A percentile compares a stretch with the other conserved stretches of the same genome.
phyloP scores from a whole-genome alignment of 2,113 vertebrate species.

The Alexandromys fortis region DNA sequence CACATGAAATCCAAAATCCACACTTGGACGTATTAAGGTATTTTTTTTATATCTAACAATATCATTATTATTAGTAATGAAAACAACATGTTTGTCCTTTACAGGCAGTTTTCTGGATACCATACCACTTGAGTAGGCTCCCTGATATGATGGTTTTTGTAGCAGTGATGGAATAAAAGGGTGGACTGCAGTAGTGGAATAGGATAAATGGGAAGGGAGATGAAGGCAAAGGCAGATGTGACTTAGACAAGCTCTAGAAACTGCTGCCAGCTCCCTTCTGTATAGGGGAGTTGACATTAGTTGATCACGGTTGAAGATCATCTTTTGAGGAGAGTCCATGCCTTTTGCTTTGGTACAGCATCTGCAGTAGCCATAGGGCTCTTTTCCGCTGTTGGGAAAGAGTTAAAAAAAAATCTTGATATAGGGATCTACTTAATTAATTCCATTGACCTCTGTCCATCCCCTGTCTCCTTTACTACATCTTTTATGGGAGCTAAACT shows the following conservation, averaged over 20 bases:
- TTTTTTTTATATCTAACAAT: conserved; percentile 11
- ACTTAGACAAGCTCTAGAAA: not conserved
- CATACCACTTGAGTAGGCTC: not conserved
- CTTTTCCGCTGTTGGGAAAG: not conserved
- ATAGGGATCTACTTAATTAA: not conserved
- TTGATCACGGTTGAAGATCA: not conserved
- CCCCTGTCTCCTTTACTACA: not conserved
- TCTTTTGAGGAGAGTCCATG: not conserved
- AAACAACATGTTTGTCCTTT: not conserved
- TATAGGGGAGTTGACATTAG: no score
- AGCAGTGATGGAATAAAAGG: not conserved
- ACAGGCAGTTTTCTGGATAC: not conserved
- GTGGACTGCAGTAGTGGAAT: not conserved
- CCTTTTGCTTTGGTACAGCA: not conserved
- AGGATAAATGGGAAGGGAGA: not conserved
- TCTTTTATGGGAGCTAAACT: not conserved
- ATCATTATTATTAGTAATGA: not conserved
- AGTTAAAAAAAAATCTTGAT: not conserved
- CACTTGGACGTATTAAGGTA: not conserved
- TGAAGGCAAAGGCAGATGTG: not conserved
- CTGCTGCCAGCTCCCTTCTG: not conserved
- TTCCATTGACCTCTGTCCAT: not conserved
- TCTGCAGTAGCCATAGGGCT: not conserved
- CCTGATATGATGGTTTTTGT: not conserved
- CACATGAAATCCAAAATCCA: not conserved